Conservation (phyloP, 1,140 invertebrate species). For the Aethina tumida region DNA sequence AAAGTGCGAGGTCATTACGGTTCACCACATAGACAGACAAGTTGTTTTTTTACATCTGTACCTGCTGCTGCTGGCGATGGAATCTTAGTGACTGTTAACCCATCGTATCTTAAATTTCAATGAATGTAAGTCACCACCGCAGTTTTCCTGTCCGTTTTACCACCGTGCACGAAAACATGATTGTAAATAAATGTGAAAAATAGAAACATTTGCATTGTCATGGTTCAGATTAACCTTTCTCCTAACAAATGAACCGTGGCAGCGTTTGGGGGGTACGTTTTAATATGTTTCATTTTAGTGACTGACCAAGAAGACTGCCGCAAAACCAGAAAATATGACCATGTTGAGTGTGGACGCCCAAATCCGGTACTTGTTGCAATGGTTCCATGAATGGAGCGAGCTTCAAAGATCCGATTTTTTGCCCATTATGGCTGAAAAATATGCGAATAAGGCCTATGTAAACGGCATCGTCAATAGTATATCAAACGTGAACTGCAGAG, state of each 20-base stretch:
- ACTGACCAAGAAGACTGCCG: conserved; percentile 15
- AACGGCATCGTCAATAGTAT: conserved; percentile 66
- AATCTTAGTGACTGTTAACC: too few relatives aligned
- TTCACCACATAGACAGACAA: conserved; percentile 14
- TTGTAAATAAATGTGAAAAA: background rate
- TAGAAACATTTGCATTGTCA: conserved; percentile 13
- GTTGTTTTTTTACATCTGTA: too few relatives aligned
- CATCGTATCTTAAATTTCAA: background rate
- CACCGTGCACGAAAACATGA: background rate
- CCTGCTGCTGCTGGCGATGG: too few relatives aligned
- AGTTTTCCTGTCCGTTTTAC: too few relatives aligned
- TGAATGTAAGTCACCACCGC: too few relatives aligned
- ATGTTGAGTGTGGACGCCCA: conserved; percentile 50
- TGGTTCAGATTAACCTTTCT: conserved; percentile 14
- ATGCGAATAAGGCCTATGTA: conserved; percentile 48
- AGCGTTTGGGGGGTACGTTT: conserved; percentile 7
- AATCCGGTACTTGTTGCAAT: conserved; percentile 67
- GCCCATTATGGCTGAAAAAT: conserved; percentile 60
- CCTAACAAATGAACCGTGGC: conserved; percentile 6
- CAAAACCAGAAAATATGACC: conserved; percentile 22
- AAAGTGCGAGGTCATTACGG: conserved; percentile 26
- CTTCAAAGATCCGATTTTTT: conserved; percentile 77
- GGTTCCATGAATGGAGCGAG: conserved; percentile 84
- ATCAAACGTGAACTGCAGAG: conserved; percentile 52
- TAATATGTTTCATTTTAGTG: conserved; percentile 20